Evolutionary conservation across 1,140 invertebrate genomes (phyloP).

Genomic region (Holcopasites calliopsidis): DNA sequence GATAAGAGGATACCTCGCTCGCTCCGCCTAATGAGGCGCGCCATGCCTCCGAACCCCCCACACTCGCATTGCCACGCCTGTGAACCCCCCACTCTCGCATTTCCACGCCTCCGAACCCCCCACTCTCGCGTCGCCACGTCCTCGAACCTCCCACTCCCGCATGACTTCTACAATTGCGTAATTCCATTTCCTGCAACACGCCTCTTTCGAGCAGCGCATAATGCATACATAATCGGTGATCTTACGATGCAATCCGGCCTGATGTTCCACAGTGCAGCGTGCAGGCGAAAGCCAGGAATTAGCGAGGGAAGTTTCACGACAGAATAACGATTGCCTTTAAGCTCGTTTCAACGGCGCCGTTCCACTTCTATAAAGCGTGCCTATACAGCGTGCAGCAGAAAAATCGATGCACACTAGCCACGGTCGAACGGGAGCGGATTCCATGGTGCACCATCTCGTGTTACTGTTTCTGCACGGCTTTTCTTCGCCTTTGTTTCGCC

Average conservation of each 20-base stretch:
- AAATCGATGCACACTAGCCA: neutral
- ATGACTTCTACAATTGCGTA: too few species aligned
- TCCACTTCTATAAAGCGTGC: neutral
- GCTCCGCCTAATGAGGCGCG: too few species aligned
- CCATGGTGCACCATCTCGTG: neutral
- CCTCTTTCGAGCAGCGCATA: neutral
- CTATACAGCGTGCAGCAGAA: neutral
- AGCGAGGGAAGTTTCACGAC: neutral
- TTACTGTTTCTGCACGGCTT: neutral
- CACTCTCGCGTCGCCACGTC: too few species aligned
- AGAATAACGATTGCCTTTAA: neutral
- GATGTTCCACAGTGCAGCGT: neutral
- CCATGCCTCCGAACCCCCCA: too few species aligned
- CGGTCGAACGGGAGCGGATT: neutral
- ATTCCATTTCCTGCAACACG: too few species aligned
- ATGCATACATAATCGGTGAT: neutral
- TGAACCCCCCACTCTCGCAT: too few species aligned
- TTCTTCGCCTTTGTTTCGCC: neutral
- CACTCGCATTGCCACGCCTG: too few species aligned
- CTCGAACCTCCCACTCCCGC: too few species aligned
- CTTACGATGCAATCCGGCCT: conserved; percentile 1
- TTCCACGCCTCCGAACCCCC: too few species aligned
- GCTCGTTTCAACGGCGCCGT: conserved; percentile 20
- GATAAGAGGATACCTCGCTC: too few species aligned
- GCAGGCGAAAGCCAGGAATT: conserved; percentile 2